phyloP scores from a whole-genome alignment of 2,113 vertebrate genomes.

The Antennarius striatus region DNA sequence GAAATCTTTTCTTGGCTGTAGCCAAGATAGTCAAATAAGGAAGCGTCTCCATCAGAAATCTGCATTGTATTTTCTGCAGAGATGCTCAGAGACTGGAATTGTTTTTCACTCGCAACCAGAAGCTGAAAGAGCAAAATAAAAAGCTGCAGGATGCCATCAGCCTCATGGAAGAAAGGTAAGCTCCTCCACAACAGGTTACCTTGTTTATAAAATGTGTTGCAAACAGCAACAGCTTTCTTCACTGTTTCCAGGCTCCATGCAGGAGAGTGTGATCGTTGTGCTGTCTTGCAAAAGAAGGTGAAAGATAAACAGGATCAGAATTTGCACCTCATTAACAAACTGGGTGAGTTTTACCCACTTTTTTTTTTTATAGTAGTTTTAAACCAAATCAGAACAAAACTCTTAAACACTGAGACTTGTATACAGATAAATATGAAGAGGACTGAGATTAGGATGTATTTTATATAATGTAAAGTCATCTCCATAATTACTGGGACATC shows the following conservation, averaged over 20 bases:
- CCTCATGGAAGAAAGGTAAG: constrained; percentile 89
- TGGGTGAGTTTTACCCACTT: constrained; percentile 83
- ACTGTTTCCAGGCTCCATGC: constrained; percentile 80
- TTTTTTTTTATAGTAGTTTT: neutral
- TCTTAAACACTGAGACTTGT: too few relatives aligned
- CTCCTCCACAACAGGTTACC: neutral
- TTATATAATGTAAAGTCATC: too few relatives aligned
- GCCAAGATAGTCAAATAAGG: too few relatives aligned
- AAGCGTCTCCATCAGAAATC: neutral
- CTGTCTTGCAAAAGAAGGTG: constrained; percentile 87
- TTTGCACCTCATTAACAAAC: constrained; percentile 83
- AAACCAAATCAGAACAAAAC: too few relatives aligned
- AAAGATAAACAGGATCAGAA: constrained; percentile 85
- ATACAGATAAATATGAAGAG: too few relatives aligned
- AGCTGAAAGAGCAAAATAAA: constrained; percentile 92
- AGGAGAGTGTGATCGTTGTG: constrained; percentile 88
- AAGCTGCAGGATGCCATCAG: constrained; percentile 87
- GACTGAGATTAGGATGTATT: too few relatives aligned
- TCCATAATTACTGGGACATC: too few relatives aligned
- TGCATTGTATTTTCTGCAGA: constrained; percentile 69
- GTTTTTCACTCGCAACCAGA: constrained; percentile 91
- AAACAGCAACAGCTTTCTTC: neutral
- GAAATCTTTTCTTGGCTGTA: neutral
- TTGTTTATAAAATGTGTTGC: neutral
- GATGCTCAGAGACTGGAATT: constrained; percentile 94